Base-by-base conservation (phyloP, 2,888 invertebrate species). In the Cabera pusaria region DNA sequence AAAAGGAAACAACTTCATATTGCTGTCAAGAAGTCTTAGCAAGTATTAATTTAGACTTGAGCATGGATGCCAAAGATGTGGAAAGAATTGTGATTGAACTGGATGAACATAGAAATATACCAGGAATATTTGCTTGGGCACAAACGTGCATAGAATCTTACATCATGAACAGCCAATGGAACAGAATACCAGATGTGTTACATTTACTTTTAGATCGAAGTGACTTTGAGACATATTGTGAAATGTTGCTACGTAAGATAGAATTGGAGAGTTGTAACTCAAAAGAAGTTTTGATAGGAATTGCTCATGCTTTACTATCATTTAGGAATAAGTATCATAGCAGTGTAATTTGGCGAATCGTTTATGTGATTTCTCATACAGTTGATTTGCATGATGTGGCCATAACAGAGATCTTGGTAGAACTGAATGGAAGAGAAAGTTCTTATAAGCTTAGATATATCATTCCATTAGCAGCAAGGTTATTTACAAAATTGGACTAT, bases 91-190 rank as follows among this genome's bases (percentile, higher is more conserved):
- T 84, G 22, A 14, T 28, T n/a, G 66, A 71, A 55, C 35, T 60
- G 6, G 52, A 59, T 25, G 40, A 14, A 2, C 62, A 71, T 45
- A 35, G 7, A 8, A 48, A 65, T 40, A 49, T 46, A 2, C 76
- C 79, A 21, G 87, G 83, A 12, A 49, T 72, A 5, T 60, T 59
- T 31, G 19, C 59, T 1, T 88, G 85, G 85, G 67, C 67, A 20
- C 72, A 78, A 40, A 59, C 44, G 11, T 57, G 62, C 32, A 42
- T 83, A 4, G 48, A 59, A 48, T 71, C 59, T 45, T 66, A 46
- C 56, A 49, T 84, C 11, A 24, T 51, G 19, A 47, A 45, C 25
- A 54, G 61, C 29, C 11, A 46, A 22, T 79, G 79, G 77, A 19
- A 56, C 31, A 46, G 62, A 9, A 49, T 85, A 16, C 60, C 67